These are phyloP conservation scores for Sylvilagus floridanus DNA, from an alignment of 2,797 vertebrate species.

Conservation along the genomic window DNA sequence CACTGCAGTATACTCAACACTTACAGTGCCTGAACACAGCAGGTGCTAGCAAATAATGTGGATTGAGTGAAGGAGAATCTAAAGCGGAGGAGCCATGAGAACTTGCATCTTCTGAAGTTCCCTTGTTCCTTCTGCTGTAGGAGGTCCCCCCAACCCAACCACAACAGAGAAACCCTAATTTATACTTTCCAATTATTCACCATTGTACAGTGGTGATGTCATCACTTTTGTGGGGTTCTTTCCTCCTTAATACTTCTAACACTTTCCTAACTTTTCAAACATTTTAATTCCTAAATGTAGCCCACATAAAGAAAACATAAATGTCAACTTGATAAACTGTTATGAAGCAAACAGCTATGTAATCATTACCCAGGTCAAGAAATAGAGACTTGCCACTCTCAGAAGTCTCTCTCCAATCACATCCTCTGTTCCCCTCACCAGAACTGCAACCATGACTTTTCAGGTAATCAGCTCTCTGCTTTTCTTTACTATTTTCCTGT, in stretches of 20 bases:
- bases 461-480: neutral
- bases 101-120: neutral
- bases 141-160: neutral
- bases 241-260: neutral
- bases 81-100: neutral
- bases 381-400: neutral
- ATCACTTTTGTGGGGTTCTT: neutral
- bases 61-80: neutral
- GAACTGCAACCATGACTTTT: neutral
- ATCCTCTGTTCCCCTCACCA: neutral
- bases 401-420: neutral
- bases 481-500: conserved; percentile 36
- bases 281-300: neutral
- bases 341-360: neutral
- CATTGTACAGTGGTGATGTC: neutral
- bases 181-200: conserved; percentile 43
- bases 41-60: neutral
- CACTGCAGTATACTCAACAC: neutral
- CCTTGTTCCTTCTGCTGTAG: neutral
- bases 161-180: conserved; percentile 43
- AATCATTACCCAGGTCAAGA: neutral
- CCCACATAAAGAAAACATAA: neutral
- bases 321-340: neutral
- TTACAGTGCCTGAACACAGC: neutral
- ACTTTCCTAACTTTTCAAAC: neutral